Percentiles rank a stretch among this genome's conserved stretches.
Evolutionary conservation across 2,888 invertebrate genomes (phyloP).

Genomic region (Himalopsyche anomala): DNA sequence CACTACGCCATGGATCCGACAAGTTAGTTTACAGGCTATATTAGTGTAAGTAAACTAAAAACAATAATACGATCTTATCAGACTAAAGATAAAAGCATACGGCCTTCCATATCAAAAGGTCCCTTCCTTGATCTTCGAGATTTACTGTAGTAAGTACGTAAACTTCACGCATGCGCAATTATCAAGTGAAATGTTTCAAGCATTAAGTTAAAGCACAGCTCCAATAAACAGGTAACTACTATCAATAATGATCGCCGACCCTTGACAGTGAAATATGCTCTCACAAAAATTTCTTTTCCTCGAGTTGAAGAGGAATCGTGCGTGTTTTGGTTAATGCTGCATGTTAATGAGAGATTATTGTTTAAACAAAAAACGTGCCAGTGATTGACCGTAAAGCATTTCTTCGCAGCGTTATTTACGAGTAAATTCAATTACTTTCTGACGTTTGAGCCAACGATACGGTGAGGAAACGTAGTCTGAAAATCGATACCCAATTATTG

Average conservation of each 20-base stretch:
- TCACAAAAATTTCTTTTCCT: constrained; percentile 8
- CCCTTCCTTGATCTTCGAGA: no score
- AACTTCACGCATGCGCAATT: no score
- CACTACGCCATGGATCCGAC: no score
- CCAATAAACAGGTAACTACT: neutral
- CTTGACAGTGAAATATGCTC: constrained; percentile 10
- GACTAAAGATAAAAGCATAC: no score
- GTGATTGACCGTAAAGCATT: neutral
- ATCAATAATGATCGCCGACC: neutral
- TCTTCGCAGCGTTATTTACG: neutral
- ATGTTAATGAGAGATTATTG: constrained; percentile 15
- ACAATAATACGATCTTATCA: no score
- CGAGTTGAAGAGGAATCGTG: neutral
- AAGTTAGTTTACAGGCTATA: no score
- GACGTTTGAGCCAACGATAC: neutral
- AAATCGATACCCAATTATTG: no score
- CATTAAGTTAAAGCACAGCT: neutral
- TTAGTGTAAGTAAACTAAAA: no score
- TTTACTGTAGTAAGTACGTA: no score
- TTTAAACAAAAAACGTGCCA: neutral
- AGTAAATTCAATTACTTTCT: constrained; percentile 14
- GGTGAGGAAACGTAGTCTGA: no score
- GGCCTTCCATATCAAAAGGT: no score
- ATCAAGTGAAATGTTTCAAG: neutral
- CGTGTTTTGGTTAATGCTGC: neutral